These are phyloP conservation scores for Drosophila acutilabella DNA, from an alignment of 2,888 invertebrate genomes.

Conservation along the genomic window DNA sequence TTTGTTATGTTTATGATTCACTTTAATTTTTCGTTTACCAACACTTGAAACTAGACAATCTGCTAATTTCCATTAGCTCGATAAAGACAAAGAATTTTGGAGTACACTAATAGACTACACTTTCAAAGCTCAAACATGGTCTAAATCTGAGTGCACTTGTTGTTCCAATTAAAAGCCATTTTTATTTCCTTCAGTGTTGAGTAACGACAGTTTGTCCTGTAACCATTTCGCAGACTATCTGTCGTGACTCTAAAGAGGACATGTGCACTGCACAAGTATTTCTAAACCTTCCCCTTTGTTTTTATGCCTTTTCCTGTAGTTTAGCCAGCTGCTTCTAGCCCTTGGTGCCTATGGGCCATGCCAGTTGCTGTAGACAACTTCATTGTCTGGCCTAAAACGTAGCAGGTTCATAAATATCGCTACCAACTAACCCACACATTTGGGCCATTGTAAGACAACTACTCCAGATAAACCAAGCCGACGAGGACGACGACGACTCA, in stretches of 20 bases:
- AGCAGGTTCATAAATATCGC: slow-evolving; percentile 62
- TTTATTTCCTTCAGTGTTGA: not conserved
- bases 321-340: slow-evolving; percentile 32
- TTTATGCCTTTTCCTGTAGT: slow-evolving; percentile 15
- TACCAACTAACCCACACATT: slow-evolving; percentile 35
- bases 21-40: too few species aligned
- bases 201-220: slow-evolving; percentile 3
- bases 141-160: too few species aligned
- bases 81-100: too few species aligned
- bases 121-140: too few species aligned
- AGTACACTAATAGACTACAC: too few species aligned
- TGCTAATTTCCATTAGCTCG: too few species aligned
- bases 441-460: slow-evolving; percentile 36
- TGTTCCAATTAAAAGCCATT: too few species aligned
- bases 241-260: slow-evolving; percentile 21
- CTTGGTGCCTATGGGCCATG: slow-evolving; percentile 20
- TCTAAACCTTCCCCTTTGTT: not conserved
- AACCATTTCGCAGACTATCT: slow-evolving; percentile 14
- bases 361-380: slow-evolving; percentile 69
- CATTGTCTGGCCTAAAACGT: slow-evolving; percentile 64
- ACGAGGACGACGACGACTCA: slow-evolving; percentile 18
- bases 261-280: slow-evolving; percentile 1
- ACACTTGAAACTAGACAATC: too few species aligned
- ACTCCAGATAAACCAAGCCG: slow-evolving; percentile 3
- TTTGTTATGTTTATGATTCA: too few species aligned